Evolutionary conservation across 2,888 invertebrate species (phyloP).

Genomic region (Fissipunctia ypsillon): DNA sequence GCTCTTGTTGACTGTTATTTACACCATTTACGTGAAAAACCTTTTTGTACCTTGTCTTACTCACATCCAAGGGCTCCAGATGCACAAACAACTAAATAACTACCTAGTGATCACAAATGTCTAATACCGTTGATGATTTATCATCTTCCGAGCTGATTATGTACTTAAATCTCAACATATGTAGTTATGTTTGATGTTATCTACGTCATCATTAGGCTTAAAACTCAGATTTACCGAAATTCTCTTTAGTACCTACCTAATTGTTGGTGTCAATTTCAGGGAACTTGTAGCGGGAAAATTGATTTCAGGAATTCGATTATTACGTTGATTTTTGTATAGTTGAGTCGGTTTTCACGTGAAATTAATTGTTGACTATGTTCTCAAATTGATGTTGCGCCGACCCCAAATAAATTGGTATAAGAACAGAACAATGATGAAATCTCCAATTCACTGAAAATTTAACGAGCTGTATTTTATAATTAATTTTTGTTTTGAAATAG

Average conservation of each 20-base stretch:
- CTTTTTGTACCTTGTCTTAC: background rate
- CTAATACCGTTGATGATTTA: conserved; percentile 30
- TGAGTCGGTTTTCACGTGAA: background rate
- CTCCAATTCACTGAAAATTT: background rate
- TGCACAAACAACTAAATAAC: conserved; percentile 31
- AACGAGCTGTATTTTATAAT: background rate
- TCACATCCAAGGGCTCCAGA: background rate
- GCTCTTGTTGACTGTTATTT: background rate
- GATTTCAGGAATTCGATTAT: background rate
- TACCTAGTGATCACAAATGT: conserved; percentile 16
- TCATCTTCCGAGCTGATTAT: conserved; percentile 8
- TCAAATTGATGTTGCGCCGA: no score
- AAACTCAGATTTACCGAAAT: background rate
- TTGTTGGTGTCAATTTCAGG: background rate
- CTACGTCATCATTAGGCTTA: background rate
- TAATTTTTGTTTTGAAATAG: background rate
- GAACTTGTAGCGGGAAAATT: background rate
- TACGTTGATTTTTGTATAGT: background rate
- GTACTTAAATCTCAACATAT: background rate
- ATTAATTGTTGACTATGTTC: background rate
- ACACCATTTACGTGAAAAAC: no score
- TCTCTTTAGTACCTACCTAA: background rate
- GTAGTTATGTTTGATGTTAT: background rate
- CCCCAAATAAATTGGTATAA: no score
- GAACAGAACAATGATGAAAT: no score